Conservation (phyloP, 2,113 vertebrate genomes). For the Todiramphus chloris region DNA sequence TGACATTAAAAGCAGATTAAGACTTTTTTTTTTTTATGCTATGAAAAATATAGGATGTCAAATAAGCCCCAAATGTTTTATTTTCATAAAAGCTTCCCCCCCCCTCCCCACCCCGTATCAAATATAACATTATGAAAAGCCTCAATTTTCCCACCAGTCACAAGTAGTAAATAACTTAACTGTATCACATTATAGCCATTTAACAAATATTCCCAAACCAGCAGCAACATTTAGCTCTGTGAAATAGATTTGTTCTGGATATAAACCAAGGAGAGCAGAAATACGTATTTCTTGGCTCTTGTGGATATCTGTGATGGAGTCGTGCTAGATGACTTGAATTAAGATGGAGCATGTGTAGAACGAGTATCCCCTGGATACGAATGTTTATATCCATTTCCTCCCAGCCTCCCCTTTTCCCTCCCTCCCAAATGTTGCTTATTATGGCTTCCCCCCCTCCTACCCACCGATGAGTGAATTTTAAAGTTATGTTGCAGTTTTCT, state of each 20-base stretch:
- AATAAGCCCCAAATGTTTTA: background rate
- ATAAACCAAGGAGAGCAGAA: slow-evolving; percentile 8
- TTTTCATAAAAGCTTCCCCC: background rate
- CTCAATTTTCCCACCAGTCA: slow-evolving; percentile 43
- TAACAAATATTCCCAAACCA: slow-evolving; percentile 63
- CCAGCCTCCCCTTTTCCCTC: background rate
- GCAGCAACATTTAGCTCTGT: slow-evolving; percentile 36
- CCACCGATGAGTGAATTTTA: slow-evolving; percentile 11
- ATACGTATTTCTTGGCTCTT: background rate
- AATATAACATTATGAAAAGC: slow-evolving; percentile 11
- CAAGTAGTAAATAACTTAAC: slow-evolving; percentile 57
- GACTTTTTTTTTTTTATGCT: background rate
- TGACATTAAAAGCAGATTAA: background rate
- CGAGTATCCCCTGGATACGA: background rate
- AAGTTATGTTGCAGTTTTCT: background rate
- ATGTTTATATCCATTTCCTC: background rate
- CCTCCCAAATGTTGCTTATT: background rate
- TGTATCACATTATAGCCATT: slow-evolving; percentile 52
- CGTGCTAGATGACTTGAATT: background rate
- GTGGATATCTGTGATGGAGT: background rate
- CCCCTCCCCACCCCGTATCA: background rate
- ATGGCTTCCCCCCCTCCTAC: background rate
- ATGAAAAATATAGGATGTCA: background rate
- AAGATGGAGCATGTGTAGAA: background rate
- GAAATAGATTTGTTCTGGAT: slow-evolving; percentile 55